phyloP scores from a whole-genome alignment of 2,113 vertebrate species.

The Setophaga petechia region DNA sequence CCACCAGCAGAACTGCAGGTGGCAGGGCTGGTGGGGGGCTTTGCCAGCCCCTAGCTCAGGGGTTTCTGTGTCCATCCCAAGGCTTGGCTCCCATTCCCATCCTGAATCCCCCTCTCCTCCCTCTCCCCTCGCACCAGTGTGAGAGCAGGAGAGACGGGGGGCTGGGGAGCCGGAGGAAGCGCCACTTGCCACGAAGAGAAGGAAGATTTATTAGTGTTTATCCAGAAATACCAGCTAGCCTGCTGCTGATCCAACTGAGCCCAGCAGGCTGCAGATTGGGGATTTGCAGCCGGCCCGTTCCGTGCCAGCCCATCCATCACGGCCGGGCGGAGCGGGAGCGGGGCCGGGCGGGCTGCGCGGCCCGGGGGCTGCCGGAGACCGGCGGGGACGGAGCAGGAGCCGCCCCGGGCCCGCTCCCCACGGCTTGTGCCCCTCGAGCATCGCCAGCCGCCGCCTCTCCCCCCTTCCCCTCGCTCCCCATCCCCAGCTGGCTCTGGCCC shows the following conservation, averaged over 20 bases:
- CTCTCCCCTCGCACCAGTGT: neutral
- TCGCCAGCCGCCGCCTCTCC: neutral
- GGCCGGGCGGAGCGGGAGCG: neutral
- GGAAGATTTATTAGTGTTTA: conserved; percentile 79
- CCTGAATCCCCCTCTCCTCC: neutral
- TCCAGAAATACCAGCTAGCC: conserved; percentile 72
- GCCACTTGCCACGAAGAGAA: conserved; percentile 31
- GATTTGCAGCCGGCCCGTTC: conserved; percentile 62
- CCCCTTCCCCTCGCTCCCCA: conserved; percentile 24
- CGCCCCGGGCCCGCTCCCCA: neutral
- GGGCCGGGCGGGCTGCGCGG: neutral
- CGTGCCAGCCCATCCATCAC: conserved; percentile 67
- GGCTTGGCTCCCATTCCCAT: neutral
- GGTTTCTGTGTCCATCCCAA: neutral
- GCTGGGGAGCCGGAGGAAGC: conserved; percentile 20
- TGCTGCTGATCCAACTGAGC: conserved; percentile 74
- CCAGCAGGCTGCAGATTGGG: conserved; percentile 75
- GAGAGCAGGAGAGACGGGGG: neutral
- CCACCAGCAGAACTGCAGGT: neutral
- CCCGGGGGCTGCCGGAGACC: neutral
- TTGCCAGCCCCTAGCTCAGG: neutral
- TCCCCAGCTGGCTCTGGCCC: conserved; percentile 42
- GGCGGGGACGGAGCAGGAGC: neutral
- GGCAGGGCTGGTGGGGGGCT: neutral
- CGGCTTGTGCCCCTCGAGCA: neutral